phyloP scores from a whole-genome alignment of 2,888 invertebrate genomes.

The Cosmorhoe ocellata region DNA sequence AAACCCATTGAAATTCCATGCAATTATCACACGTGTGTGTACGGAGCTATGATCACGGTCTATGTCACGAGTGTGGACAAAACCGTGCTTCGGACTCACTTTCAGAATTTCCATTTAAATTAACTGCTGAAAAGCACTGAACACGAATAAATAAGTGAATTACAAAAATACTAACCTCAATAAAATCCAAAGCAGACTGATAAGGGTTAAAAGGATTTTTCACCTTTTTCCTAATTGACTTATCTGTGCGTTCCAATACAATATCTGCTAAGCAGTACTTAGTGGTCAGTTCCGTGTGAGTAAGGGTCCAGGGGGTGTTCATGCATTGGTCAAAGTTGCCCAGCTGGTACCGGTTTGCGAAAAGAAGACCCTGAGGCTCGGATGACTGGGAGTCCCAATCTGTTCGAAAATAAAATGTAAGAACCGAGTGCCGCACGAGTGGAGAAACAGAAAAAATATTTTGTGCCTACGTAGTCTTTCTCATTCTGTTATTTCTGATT shows the following conservation, averaged over 20 bases:
- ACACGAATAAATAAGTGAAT: not conserved
- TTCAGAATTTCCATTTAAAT: too few species aligned
- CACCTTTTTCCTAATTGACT: conserved; percentile 42
- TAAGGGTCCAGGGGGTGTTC: conserved; percentile 57
- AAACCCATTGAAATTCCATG: too few species aligned
- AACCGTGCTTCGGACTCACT: too few species aligned
- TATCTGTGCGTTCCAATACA: conserved; percentile 58
- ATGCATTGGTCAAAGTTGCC: conserved; percentile 85
- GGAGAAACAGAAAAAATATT: too few species aligned
- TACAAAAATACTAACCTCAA: conserved; percentile 56
- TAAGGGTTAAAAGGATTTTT: conserved; percentile 59
- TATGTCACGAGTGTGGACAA: too few species aligned
- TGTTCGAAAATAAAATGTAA: conserved; percentile 42
- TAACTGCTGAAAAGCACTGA: too few species aligned
- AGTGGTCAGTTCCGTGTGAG: conserved; percentile 55
- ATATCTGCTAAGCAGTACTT: conserved; percentile 80
- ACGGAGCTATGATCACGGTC: too few species aligned
- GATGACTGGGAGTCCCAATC: conserved; percentile 85
- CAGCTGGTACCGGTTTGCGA: conserved; percentile 81
- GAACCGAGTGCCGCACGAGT: too few species aligned
- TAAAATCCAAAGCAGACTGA: conserved; percentile 68
- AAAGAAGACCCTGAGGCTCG: conserved; percentile 78
- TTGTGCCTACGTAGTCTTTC: too few species aligned
- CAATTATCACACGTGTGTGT: too few species aligned
- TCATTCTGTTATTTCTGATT: too few species aligned